phyloP scores from a whole-genome alignment of 2,888 invertebrate genomes.

The Drosophila tanythrix region DNA sequence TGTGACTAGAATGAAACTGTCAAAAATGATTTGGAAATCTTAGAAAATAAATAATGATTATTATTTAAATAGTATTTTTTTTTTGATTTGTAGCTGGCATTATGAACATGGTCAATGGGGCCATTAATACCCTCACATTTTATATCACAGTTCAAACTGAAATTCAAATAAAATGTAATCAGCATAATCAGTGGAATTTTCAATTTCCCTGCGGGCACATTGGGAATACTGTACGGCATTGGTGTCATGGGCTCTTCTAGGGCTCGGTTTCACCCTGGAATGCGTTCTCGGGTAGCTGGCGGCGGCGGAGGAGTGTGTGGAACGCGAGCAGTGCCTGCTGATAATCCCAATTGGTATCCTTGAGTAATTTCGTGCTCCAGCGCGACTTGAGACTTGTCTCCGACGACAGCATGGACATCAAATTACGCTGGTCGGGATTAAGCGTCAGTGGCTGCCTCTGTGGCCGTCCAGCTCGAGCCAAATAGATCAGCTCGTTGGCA shows the following conservation, averaged over 20 bases:
- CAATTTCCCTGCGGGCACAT: conserved; percentile 54
- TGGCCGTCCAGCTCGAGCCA: conserved; percentile 22
- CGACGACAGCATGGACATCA: conserved; percentile 23
- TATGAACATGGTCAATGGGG: background rate
- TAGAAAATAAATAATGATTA: background rate
- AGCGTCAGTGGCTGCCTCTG: background rate
- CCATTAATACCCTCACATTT: conserved; percentile 23
- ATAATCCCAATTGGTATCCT: conserved; percentile 55
- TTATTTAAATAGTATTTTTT: background rate
- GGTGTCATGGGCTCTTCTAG: conserved; percentile 19
- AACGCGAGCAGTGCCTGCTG: conserved; percentile 47
- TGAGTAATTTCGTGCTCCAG: conserved; percentile 43
- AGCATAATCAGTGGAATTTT: conserved; percentile 73
- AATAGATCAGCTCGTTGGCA: conserved; percentile 46
- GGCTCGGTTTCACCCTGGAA: conserved; percentile 19
- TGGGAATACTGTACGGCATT: conserved; percentile 19
- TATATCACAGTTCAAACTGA: conserved; percentile 10
- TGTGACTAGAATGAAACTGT: background rate
- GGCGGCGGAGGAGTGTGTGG: conserved; percentile 16
- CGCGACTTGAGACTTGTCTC: conserved; percentile 36
- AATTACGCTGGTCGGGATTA: conserved; percentile 19
- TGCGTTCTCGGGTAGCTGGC: conserved; percentile 36
- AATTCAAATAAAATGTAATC: conserved; percentile 72
- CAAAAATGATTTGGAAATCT: background rate
- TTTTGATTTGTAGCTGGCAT: background rate